Evolutionary conservation across 2,113 vertebrate species (phyloP).

Genomic region (Perognathus longimembris): DNA sequence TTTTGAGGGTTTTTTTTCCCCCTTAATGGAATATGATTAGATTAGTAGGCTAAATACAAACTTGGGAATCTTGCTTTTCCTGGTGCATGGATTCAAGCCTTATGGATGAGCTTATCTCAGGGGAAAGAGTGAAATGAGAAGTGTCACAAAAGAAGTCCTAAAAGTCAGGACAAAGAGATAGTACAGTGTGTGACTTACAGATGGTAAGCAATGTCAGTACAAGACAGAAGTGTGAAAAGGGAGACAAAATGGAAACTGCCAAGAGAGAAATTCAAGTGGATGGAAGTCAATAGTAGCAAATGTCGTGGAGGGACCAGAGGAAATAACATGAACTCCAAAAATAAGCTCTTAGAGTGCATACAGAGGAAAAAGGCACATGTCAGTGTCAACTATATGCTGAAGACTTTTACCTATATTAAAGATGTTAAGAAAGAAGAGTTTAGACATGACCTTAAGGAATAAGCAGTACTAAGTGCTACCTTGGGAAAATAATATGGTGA

Average conservation of each 20-base stretch:
- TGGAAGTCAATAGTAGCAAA: background rate
- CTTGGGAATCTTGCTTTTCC: background rate
- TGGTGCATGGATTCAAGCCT: background rate
- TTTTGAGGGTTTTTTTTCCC: background rate
- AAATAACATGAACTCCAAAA: background rate
- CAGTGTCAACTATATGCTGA: background rate
- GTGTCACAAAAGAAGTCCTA: conserved; percentile 20
- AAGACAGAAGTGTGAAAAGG: conserved; percentile 27
- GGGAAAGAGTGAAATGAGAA: background rate
- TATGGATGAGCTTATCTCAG: background rate
- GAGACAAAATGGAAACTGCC: background rate
- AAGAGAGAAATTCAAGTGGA: conserved; percentile 6
- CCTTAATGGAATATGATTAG: background rate
- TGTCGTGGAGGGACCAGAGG: background rate
- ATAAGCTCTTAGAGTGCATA: background rate
- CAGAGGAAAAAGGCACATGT: background rate
- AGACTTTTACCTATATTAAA: background rate
- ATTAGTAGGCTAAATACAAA: background rate
- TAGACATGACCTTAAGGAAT: background rate
- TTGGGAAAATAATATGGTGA: background rate
- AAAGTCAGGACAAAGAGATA: background rate
- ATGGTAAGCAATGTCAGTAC: background rate
- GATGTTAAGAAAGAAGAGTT: background rate
- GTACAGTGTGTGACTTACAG: background rate
- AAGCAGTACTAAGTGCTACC: background rate